These are phyloP conservation scores for Tragelaphus buxtoni DNA, from an alignment of 2,113 vertebrate species.

Conservation along the genomic window DNA sequence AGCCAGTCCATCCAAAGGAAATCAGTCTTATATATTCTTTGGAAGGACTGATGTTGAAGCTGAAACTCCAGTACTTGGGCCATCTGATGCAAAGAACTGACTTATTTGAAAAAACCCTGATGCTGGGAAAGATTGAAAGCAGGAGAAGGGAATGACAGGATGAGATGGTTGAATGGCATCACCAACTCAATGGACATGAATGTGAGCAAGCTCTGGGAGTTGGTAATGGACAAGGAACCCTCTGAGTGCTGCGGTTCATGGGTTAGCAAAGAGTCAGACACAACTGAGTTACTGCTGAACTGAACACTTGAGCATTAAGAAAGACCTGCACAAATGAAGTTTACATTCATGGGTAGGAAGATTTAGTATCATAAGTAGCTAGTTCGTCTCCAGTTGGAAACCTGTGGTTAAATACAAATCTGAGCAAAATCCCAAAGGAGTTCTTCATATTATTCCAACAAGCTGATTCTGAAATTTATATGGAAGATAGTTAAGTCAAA, in stretches of 20 bases:
- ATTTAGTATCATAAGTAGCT: not conserved
- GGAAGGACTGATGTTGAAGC: not conserved
- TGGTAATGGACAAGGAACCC: not conserved
- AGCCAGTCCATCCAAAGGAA: not conserved
- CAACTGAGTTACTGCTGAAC: not conserved
- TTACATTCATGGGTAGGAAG: not conserved
- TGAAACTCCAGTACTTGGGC: not conserved
- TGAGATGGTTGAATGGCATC: not conserved
- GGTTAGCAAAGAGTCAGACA: not conserved
- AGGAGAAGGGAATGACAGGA: not conserved
- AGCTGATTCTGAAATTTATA: not conserved
- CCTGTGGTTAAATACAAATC: not conserved
- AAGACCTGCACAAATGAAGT: not conserved
- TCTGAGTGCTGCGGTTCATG: not conserved
- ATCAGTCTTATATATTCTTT: not conserved
- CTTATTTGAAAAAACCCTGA: not conserved
- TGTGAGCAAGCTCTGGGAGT: not conserved
- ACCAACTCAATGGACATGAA: not conserved
- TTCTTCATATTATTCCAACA: not conserved
- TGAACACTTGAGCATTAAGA: not conserved
- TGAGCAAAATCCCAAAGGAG: not conserved
- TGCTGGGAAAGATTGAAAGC: not conserved
- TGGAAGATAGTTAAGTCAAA: not conserved
- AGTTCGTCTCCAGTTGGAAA: not conserved
- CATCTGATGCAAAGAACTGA: not conserved